phyloP scores from a whole-genome alignment of 2,113 vertebrate genomes.

The Tetrax tetrax region DNA sequence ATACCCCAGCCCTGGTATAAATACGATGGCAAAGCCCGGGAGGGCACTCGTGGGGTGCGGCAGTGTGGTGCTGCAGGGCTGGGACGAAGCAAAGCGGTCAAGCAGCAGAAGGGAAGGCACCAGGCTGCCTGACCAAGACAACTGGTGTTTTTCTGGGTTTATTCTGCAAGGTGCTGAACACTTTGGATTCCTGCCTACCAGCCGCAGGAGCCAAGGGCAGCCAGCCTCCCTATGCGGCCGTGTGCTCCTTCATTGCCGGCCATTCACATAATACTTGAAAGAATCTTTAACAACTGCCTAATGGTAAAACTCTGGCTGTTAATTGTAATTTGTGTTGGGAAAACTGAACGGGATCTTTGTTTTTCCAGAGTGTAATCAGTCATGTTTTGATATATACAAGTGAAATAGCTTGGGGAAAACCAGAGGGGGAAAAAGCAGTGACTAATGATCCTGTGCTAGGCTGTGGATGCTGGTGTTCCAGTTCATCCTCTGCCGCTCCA shows the following conservation, averaged over 20 bases:
- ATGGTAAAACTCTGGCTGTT: neutral
- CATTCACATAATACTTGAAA: neutral
- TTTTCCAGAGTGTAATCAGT: neutral
- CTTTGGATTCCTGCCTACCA: neutral
- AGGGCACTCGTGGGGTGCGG: neutral
- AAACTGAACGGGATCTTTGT: neutral
- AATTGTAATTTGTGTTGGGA: neutral
- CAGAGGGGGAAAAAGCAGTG: neutral
- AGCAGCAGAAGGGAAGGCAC: neutral
- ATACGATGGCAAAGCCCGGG: neutral
- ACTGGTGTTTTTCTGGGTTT: neutral
- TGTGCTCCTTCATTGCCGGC: fast-evolving
- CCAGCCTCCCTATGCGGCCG: neutral
- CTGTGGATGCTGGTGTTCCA: neutral
- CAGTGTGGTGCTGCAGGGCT: too few relatives aligned
- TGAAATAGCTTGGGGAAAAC: neutral
- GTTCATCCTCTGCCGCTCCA: neutral
- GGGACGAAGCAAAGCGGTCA: neutral
- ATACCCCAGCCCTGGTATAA: neutral
- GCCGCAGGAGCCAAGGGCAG: neutral
- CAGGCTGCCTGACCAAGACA: neutral
- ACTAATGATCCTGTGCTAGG: neutral
- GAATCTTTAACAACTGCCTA: neutral
- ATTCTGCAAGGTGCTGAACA: neutral
- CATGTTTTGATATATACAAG: neutral